Evolutionary conservation across 2,888 invertebrate genomes (phyloP).

Genomic region (Aphodius sticticus): DNA sequence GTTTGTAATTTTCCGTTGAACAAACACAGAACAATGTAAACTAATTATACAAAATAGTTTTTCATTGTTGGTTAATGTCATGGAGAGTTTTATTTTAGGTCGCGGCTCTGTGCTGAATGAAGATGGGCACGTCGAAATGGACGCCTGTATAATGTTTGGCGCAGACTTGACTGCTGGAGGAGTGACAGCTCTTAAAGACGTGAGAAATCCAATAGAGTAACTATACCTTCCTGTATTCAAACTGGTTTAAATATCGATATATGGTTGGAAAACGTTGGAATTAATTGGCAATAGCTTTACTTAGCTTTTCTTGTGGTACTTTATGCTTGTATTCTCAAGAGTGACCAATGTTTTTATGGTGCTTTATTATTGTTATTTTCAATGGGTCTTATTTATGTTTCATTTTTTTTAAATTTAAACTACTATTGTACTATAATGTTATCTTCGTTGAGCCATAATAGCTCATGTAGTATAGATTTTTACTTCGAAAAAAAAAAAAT

Average conservation of each 20-base stretch:
- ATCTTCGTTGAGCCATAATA: too few species aligned
- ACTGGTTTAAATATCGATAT: too few species aligned
- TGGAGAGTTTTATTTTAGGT: conserved; percentile 19
- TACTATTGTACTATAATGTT: too few species aligned
- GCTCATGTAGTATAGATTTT: too few species aligned
- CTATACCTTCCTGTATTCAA: not conserved
- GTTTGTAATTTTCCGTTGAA: conserved; percentile 8
- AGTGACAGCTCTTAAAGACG: conserved; percentile 76
- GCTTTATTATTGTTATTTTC: not conserved
- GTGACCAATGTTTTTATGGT: not conserved
- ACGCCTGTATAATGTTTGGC: conserved; percentile 85
- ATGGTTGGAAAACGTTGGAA: too few species aligned
- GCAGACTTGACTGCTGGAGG: conserved; percentile 73
- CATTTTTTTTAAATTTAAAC: too few species aligned
- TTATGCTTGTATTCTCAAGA: not conserved
- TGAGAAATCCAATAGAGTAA: conserved; percentile 75
- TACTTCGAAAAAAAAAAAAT: too few species aligned
- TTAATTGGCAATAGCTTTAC: too few species aligned
- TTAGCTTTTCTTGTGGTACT: too few species aligned
- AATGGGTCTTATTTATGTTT: too few species aligned
- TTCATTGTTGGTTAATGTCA: not conserved
- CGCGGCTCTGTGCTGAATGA: conserved; percentile 78
- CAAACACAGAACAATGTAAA: not conserved
- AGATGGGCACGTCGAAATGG: conserved; percentile 83
- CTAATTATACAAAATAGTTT: not conserved